phyloP scores from a whole-genome alignment of 2,888 invertebrate species.

The Xanthorhoe spadicearia region DNA sequence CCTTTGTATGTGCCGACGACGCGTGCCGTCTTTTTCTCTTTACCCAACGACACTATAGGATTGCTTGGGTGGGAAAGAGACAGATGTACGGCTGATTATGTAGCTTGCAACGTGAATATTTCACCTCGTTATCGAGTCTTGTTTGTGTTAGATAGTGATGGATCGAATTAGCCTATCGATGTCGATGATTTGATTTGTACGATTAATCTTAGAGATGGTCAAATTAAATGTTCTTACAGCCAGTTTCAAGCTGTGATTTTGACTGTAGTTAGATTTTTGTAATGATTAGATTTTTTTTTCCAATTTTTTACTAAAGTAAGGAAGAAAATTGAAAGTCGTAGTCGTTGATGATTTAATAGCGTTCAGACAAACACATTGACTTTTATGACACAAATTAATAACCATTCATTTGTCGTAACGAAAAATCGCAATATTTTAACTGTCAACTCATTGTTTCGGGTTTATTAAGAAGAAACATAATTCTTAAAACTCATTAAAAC shows the following conservation, averaged over 20 bases:
- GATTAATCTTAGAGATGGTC: conserved; percentile 15
- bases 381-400: no score
- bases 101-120: conserved; percentile 83
- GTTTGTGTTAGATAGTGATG: conserved; percentile 83
- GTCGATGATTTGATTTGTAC: conserved; percentile 52
- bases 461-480: not conserved
- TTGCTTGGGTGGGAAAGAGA: conserved; percentile 66
- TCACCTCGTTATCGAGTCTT: conserved; percentile 85
- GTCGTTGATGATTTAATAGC: no score
- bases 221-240: not conserved
- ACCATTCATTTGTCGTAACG: not conserved
- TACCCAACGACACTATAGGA: conserved; percentile 61
- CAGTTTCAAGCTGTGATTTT: no score
- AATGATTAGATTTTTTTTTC: no score
- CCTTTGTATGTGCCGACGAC: conserved; percentile 81
- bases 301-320: no score
- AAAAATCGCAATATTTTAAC: no score
- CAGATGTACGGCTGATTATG: conserved; percentile 71
- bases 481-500: not conserved
- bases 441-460: not conserved
- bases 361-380: no score
- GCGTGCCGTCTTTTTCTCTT: conserved; percentile 80
- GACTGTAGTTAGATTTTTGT: no score
- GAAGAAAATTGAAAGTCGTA: no score
- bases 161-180: conserved; percentile 63